Base-by-base conservation (phyloP, 2,888 invertebrate species). In the Lampropteryx suffumata region DNA sequence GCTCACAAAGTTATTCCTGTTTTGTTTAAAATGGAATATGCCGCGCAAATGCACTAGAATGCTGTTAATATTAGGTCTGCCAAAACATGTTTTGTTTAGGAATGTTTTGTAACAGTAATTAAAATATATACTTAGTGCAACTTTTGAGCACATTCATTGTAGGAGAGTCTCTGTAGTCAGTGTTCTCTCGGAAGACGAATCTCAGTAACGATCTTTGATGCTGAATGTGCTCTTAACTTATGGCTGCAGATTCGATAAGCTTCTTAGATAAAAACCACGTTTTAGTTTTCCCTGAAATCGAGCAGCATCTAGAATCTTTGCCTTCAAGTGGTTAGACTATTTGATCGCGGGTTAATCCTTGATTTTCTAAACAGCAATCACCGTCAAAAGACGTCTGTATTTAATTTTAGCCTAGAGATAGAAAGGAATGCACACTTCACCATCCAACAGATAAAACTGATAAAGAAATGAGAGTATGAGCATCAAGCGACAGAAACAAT, bases 1-100 rank as follows among this genome's bases (percentile, higher is more conserved):
- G 8, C 10, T 24, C 5, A 21, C 24, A 10, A 21, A 30, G 29
- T 9, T 36, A 29, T 44, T 72, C 71, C 71, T 64, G 64, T 64
- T 69, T 56, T 58, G 50, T 42, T 26, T 36, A 30, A 9, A 42
- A 48, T 69, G 68, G 53, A 68, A 74, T 55, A 41, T 41, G 48
- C 49, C 44, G 46, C 32, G 11, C 33, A 40, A 3, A 17, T 17
- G 17, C 17, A 17, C 17, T 17, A 42, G 60, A 62, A 67, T 63
- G 55, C 55, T 67, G 69, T 69, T 67, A 65, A 56, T 41, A 62
- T 57, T 30, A 11, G 11, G 29, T 45, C 24, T 71, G 71, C 73
- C 73, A 59, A 74, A 75, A 65, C 50, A 61, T 17, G n/a, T n/a
- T n/a, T n/a, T n/a, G n/a, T n/a, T n/a, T 17, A 2, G 17, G 17